Percentiles rank a stretch among this genome's conserved stretches.
Conservation (phyloP, 2,888 invertebrate species). For the Dioctria linearis region DNA sequence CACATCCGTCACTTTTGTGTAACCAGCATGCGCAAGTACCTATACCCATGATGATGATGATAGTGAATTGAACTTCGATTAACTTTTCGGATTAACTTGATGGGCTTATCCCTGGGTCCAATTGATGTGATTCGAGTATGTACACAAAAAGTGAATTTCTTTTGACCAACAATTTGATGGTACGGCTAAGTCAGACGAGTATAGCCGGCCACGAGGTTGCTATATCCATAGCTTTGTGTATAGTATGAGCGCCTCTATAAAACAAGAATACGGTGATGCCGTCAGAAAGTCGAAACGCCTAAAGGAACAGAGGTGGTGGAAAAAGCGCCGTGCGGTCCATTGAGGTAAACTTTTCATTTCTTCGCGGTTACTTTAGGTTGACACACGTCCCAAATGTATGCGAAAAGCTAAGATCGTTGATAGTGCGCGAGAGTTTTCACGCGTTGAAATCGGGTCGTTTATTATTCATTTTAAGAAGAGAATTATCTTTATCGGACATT, state of each 20-base stretch:
- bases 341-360: conserved; percentile 71
- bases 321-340: conserved; percentile 64
- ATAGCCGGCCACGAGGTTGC: background rate
- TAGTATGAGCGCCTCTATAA: background rate
- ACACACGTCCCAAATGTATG: conserved; percentile 56
- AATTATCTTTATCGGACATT: conserved; percentile 21
- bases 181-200: background rate
- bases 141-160: conserved; percentile 17
- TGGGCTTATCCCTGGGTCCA: background rate
- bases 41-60: too few relatives aligned
- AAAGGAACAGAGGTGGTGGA: conserved; percentile 48
- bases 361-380: conserved; percentile 67
- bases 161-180: background rate
- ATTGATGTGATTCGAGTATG: background rate
- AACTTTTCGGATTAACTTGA: background rate
- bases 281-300: conserved; percentile 14
- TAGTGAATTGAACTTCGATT: background rate
- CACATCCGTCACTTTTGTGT: too few relatives aligned
- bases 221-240: background rate
- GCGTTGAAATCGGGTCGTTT: conserved; percentile 21
- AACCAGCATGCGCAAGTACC: too few relatives aligned
- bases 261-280: conserved; percentile 3
- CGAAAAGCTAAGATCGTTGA: conserved; percentile 48
- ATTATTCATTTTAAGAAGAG: background rate
- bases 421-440: conserved; percentile 42